Evolutionary conservation across 2,113 vertebrate species (phyloP).

Genomic region (Odontesthes bonariensis): DNA sequence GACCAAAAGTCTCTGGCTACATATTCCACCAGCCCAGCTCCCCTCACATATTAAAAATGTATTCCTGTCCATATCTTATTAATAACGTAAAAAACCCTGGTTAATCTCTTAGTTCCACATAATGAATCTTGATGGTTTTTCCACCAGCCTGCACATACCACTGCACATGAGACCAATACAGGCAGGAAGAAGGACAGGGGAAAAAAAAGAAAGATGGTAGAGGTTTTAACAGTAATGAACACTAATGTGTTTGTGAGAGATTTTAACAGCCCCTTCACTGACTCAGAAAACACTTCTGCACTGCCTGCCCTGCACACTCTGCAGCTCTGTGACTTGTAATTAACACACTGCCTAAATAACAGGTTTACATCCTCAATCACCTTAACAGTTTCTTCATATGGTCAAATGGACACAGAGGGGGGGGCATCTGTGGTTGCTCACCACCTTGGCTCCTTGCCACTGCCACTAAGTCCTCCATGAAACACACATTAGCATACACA

Average conservation of each 20-base stretch:
- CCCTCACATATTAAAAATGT: not conserved
- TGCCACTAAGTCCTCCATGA: constrained; percentile 46
- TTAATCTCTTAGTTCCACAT: constrained; percentile 35
- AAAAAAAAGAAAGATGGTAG: constrained; percentile 44
- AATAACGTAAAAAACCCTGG: constrained; percentile 16
- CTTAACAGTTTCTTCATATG: constrained; percentile 63
- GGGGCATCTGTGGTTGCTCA: constrained; percentile 31
- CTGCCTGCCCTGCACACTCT: constrained; percentile 61
- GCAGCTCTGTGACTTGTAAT: constrained; percentile 67
- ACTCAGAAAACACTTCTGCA: constrained; percentile 66
- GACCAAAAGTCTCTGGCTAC: not conserved
- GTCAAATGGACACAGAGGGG: constrained; percentile 51
- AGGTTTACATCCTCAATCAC: constrained; percentile 66
- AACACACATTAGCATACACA: constrained; percentile 31
- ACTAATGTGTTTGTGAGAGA: constrained; percentile 70
- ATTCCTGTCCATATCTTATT: constrained; percentile 18
- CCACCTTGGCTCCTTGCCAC: constrained; percentile 42
- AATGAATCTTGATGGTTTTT: constrained; percentile 44
- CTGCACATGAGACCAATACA: constrained; percentile 60
- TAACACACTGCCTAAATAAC: constrained; percentile 68
- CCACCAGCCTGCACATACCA: constrained; percentile 39
- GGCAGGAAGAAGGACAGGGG: constrained; percentile 7
- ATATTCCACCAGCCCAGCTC: not conserved
- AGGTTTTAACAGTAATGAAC: constrained; percentile 69
- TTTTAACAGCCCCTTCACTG: constrained; percentile 67